These are phyloP conservation scores for Microplitis deprimator DNA, from an alignment of 2,888 invertebrate species.

Conservation along the genomic window DNA sequence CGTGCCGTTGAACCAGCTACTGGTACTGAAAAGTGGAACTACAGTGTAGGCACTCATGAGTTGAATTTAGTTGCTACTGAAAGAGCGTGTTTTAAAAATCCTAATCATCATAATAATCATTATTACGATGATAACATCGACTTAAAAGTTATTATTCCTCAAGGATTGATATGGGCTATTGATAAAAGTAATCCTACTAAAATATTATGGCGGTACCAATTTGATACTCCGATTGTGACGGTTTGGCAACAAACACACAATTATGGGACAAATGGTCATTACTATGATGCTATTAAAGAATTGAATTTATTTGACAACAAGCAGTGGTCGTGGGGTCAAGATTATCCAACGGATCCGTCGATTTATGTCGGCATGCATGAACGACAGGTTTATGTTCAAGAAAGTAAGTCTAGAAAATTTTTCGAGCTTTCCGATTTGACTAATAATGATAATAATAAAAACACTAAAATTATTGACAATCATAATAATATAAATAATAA, in stretches of 20 bases:
- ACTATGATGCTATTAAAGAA: slow-evolving; percentile 72
- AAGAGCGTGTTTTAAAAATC: slow-evolving; percentile 71
- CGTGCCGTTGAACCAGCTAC: slow-evolving; percentile 90
- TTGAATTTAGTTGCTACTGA: slow-evolving; percentile 75
- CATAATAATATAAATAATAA: slow-evolving; percentile 43
- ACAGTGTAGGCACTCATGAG: slow-evolving; percentile 93
- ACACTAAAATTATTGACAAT: slow-evolving; percentile 11
- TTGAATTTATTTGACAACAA: slow-evolving; percentile 83
- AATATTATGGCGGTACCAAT: slow-evolving; percentile 84
- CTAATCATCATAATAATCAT: slow-evolving; percentile 12
- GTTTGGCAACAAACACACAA: slow-evolving; percentile 82
- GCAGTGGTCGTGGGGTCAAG: slow-evolving; percentile 71
- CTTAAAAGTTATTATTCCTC: slow-evolving; percentile 79
- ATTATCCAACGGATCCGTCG: slow-evolving; percentile 75
- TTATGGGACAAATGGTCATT: slow-evolving; percentile 37
- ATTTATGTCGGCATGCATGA: slow-evolving; percentile 90
- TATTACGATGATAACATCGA: slow-evolving; percentile 69
- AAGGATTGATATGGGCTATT: slow-evolving; percentile 81
- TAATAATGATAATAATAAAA: not conserved
- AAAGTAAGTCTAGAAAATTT: slow-evolving; percentile 58
- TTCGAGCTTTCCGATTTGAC: slow-evolving; percentile 48
- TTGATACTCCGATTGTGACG: slow-evolving; percentile 87
- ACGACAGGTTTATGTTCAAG: slow-evolving; percentile 77
- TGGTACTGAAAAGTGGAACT: slow-evolving; percentile 95
- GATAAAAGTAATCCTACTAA: slow-evolving; percentile 75